These are phyloP conservation scores for Tretioscincus oriximinensis DNA, from an alignment of 2,113 vertebrate genomes.

Conservation along the genomic window DNA sequence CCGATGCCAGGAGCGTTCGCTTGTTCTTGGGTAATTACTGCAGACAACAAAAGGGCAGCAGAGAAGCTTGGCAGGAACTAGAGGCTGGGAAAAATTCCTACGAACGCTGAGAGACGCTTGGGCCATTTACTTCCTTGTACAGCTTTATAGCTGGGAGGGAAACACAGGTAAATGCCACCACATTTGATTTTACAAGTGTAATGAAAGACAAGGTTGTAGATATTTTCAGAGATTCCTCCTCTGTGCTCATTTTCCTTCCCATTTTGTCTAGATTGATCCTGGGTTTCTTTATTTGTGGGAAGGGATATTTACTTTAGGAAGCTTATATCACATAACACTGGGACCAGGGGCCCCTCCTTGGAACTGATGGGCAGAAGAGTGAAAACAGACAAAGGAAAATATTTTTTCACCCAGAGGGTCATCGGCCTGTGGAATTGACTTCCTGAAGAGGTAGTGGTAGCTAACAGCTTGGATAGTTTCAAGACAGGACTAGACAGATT, in stretches of 20 bases:
- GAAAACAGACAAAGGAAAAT: background rate
- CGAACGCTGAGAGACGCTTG: background rate
- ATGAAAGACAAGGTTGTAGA: background rate
- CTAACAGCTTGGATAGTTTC: background rate
- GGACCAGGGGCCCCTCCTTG: background rate
- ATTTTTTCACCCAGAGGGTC: background rate
- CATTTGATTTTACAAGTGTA: background rate
- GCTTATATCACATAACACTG: too few species aligned
- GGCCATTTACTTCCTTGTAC: background rate
- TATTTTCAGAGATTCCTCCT: background rate
- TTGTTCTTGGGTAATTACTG: slow-evolving; percentile 52
- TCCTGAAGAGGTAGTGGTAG: background rate
- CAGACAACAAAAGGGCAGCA: slow-evolving; percentile 50
- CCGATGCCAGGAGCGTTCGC: slow-evolving; percentile 56
- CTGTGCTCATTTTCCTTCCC: too few species aligned
- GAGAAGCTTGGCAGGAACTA: slow-evolving; percentile 1
- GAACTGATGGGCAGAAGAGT: background rate
- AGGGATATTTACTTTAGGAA: too few species aligned
- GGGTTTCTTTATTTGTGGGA: too few species aligned
- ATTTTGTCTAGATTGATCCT: too few species aligned
- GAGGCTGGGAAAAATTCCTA: slow-evolving; percentile 43
- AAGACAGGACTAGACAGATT: too few species aligned
- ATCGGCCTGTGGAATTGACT: background rate
- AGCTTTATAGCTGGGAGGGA: background rate
- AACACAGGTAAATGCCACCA: background rate